Evolutionary conservation across 2,797 vertebrate species (phyloP).

Genomic region (Cercopithecus hamlyni): DNA sequence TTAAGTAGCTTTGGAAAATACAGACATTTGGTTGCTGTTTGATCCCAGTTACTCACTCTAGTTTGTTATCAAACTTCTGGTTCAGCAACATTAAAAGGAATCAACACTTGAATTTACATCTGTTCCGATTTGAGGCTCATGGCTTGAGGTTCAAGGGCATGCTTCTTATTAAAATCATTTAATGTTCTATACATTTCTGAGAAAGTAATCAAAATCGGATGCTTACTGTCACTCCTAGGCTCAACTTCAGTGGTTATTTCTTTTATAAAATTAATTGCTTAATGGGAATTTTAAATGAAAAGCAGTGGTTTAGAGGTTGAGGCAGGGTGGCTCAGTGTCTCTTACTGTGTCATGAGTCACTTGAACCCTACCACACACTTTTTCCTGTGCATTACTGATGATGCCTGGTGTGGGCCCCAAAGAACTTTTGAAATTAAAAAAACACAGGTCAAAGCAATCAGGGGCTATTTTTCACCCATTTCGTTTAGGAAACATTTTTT

Average conservation of each 20-base stretch:
- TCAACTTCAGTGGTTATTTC: neutral
- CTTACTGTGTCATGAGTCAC: neutral
- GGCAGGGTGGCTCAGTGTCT: neutral
- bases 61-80: neutral
- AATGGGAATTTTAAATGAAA: neutral
- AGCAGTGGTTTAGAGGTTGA: neutral
- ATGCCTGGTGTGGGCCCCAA: neutral
- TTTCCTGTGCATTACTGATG: neutral
- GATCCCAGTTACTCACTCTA: neutral
- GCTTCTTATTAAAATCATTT: conserved; percentile 1
- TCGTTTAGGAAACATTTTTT: neutral
- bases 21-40: neutral
- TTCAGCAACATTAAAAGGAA: neutral
- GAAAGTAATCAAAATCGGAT: neutral
- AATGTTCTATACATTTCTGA: neutral
- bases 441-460: neutral
- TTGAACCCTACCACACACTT: neutral
- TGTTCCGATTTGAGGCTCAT: neutral
- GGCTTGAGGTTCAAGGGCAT: neutral
- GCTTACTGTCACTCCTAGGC: neutral
- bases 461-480: neutral
- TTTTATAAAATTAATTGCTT: neutral
- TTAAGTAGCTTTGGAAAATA: conserved; percentile 1
- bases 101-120: neutral
- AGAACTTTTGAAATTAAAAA: neutral